Conservation (phyloP, 2,113 vertebrate species). For the Chionodraco myersi region DNA sequence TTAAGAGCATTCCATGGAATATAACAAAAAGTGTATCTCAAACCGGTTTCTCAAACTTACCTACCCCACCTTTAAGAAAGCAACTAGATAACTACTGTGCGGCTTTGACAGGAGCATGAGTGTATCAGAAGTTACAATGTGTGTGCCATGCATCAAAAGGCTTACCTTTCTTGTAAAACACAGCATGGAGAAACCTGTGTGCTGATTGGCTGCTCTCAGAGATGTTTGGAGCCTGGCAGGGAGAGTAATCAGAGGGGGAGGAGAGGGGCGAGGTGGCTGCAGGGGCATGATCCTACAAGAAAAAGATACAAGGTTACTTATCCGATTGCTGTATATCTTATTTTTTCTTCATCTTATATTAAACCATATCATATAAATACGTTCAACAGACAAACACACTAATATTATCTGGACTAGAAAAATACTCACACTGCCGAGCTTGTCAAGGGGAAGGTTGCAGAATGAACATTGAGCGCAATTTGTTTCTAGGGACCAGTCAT, state of each 20-base stretch:
- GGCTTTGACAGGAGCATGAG: neutral
- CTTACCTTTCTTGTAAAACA: slow-evolving; percentile 98
- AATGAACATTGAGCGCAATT: slow-evolving; percentile 89
- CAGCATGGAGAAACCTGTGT: slow-evolving; percentile 96
- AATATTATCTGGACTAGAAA: neutral
- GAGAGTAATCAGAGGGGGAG: slow-evolving; percentile 92
- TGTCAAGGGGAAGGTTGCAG: slow-evolving; percentile 96
- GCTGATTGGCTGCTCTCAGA: slow-evolving; percentile 96
- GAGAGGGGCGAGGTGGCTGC: slow-evolving; percentile 90
- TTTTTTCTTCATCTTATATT: neutral
- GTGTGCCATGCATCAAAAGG: neutral
- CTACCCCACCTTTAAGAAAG: too few species aligned
- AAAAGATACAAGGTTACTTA: neutral
- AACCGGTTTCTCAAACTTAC: too few species aligned
- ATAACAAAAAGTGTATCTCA: too few species aligned
- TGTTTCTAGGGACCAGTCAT: slow-evolving; percentile 96
- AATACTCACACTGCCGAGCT: slow-evolving; percentile 91
- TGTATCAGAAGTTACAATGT: neutral
- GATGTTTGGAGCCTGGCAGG: slow-evolving; percentile 93
- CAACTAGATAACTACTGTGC: neutral
- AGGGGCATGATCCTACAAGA: slow-evolving; percentile 87
- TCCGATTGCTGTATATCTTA: neutral
- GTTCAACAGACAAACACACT: neutral
- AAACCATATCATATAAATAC: neutral
- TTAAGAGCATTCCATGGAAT: too few species aligned